A percentile compares a stretch with the other conserved stretches of the same genome.
These are phyloP conservation scores for Eclectus roratus DNA, from an alignment of 2,113 vertebrate genomes.

Conservation along the genomic window DNA sequence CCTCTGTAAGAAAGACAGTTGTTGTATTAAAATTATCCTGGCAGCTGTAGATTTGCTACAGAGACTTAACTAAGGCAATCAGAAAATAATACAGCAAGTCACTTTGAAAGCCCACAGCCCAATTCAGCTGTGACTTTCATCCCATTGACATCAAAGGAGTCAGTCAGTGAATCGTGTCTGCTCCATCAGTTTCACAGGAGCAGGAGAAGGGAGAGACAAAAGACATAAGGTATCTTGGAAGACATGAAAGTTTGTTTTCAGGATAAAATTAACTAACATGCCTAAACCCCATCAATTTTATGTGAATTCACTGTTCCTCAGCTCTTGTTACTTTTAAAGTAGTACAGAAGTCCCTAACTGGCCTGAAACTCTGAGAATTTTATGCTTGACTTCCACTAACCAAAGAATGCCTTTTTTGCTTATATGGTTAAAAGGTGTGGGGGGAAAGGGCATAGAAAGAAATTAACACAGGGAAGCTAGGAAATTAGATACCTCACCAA, in stretches of 20 bases:
- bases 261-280: neutral
- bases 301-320: neutral
- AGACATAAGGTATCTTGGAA: neutral
- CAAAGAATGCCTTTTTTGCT: neutral
- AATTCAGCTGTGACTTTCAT: neutral
- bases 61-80: constrained; percentile 5
- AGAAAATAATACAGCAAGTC: neutral
- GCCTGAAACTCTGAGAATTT: neutral
- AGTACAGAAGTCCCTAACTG: neutral
- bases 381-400: neutral
- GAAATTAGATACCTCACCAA: neutral
- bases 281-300: neutral
- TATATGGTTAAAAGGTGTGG: neutral
- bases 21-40: neutral
- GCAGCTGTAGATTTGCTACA: neutral
- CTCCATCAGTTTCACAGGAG: neutral
- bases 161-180: neutral
- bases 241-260: neutral
- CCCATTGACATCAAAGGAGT: constrained; percentile 24
- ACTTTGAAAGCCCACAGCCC: neutral
- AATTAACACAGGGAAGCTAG: neutral
- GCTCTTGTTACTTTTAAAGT: neutral
- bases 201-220: neutral
- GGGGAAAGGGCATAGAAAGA: fast-evolving
- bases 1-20: neutral